phyloP scores from a whole-genome alignment of 2,797 vertebrate species.

The Chelidonichthys spinosus region DNA sequence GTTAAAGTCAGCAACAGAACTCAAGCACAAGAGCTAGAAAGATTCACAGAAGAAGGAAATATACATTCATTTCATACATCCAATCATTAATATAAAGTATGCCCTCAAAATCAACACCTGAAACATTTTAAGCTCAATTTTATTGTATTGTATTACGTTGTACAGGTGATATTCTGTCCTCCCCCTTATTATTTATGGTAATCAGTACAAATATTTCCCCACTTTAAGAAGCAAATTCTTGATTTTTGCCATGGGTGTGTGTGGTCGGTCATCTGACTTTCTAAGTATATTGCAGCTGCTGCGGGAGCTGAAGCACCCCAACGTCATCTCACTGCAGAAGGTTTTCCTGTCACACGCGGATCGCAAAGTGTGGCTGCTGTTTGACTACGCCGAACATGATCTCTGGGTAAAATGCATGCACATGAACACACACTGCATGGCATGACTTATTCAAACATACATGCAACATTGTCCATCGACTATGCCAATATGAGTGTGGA shows the following conservation, averaged over 20 bases:
- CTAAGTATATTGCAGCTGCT: conserved; percentile 91
- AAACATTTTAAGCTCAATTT: neutral
- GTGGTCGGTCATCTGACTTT: conserved; percentile 22
- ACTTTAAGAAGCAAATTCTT: neutral
- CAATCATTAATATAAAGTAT: neutral
- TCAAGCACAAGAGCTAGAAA: neutral
- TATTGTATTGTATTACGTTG: neutral
- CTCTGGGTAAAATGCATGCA: conserved; percentile 91
- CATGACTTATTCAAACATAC: conserved; percentile 2
- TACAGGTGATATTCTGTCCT: neutral
- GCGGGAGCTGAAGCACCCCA: conserved; percentile 98
- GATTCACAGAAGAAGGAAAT: neutral
- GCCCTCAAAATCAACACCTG: neutral
- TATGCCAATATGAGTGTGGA: neutral
- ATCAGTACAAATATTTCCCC: neutral
- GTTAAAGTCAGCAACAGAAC: conserved; percentile 15
- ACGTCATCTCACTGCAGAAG: conserved; percentile 99
- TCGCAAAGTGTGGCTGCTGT: conserved; percentile 99
- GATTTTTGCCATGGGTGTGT: conserved; percentile 16
- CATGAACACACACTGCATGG: conserved; percentile 13
- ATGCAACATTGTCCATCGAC: neutral
- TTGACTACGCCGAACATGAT: conserved; percentile 99
- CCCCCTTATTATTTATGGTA: neutral
- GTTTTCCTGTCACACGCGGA: conserved; percentile 99
- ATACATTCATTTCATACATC: neutral